Conservation (phyloP, 2,797 vertebrate species). For the Discoglossus pictus region DNA sequence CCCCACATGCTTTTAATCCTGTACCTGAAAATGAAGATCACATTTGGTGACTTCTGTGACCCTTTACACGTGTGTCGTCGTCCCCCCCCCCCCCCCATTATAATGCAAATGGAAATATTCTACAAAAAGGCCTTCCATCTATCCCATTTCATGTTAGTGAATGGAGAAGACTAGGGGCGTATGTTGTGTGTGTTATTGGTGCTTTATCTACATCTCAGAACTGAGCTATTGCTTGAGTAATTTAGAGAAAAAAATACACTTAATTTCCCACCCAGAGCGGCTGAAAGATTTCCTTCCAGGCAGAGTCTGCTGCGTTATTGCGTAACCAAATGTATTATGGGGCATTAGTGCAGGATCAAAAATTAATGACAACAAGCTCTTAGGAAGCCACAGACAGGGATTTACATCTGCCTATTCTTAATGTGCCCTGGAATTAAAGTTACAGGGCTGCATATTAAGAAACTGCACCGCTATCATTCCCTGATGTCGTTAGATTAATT, state of each 20-base stretch:
- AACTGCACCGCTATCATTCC: background rate
- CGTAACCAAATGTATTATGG: constrained; percentile 35
- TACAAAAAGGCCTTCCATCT: no score
- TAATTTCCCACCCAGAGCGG: background rate
- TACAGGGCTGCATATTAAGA: background rate
- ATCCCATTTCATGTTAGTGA: no score
- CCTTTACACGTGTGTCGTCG: no score
- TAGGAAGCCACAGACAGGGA: constrained; percentile 11
- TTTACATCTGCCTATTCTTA: constrained; percentile 36
- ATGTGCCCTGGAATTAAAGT: background rate
- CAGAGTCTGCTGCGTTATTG: constrained; percentile 15
- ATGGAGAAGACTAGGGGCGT: no score
- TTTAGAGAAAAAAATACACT: constrained; percentile 5
- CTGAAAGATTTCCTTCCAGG: constrained; percentile 3
- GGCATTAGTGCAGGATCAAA: constrained; percentile 31
- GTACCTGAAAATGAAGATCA: no score
- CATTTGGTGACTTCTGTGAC: no score
- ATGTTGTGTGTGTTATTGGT: background rate
- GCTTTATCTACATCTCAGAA: background rate
- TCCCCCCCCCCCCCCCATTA: no score
- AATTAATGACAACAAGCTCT: constrained; percentile 30
- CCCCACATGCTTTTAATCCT: no score
- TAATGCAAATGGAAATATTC: no score
- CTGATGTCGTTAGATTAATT: constrained; percentile 5
- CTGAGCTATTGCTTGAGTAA: constrained; percentile 1